Evolutionary conservation across 2,888 invertebrate genomes (phyloP).

Genomic region (Drosophila formosana): DNA sequence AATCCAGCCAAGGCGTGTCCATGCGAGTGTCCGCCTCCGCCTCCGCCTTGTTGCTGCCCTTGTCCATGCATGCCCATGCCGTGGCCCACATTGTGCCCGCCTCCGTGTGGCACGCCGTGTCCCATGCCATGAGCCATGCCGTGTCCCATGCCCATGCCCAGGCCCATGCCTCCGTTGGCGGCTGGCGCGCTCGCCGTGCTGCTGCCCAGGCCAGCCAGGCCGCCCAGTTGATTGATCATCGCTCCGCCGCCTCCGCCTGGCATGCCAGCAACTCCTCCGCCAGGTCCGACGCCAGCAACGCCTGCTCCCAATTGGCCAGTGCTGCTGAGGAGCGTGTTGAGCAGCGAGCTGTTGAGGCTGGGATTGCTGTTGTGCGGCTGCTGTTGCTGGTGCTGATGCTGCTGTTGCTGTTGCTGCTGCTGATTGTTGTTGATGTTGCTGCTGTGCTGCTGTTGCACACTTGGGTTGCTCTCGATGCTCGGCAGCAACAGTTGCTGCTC

Average conservation of each 20-base stretch:
- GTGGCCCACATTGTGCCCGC: conserved; percentile 24
- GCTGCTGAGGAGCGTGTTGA: conserved; percentile 60
- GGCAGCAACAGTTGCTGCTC: conserved; percentile 60
- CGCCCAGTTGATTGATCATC: conserved; percentile 49
- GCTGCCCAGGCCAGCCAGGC: conserved; percentile 38
- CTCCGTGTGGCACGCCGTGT: conserved; percentile 29
- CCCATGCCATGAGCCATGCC: conserved; percentile 23
- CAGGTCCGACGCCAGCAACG: conserved; percentile 17
- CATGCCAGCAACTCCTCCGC: conserved; percentile 8
- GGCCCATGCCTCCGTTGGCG: conserved; percentile 23
- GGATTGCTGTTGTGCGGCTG: conserved; percentile 52
- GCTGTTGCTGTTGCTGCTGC: conserved; percentile 27
- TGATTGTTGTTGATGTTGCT: conserved; percentile 41
- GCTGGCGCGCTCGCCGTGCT: conserved; percentile 32
- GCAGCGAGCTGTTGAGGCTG: conserved; percentile 70
- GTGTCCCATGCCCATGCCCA: conserved; percentile 24
- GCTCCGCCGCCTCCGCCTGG: conserved; percentile 40
- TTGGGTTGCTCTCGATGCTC: conserved; percentile 48
- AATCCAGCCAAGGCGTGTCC: conserved; percentile 79
- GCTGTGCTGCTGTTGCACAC: conserved; percentile 39
- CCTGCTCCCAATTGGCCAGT: conserved; percentile 35
- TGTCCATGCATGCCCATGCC: conserved; percentile 27
- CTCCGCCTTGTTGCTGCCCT: conserved; percentile 14
- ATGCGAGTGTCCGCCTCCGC: conserved; percentile 60
- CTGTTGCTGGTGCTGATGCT: conserved; percentile 45